Conservation (phyloP, 1,140 invertebrate species). For the Wasmannia auropunctata region DNA sequence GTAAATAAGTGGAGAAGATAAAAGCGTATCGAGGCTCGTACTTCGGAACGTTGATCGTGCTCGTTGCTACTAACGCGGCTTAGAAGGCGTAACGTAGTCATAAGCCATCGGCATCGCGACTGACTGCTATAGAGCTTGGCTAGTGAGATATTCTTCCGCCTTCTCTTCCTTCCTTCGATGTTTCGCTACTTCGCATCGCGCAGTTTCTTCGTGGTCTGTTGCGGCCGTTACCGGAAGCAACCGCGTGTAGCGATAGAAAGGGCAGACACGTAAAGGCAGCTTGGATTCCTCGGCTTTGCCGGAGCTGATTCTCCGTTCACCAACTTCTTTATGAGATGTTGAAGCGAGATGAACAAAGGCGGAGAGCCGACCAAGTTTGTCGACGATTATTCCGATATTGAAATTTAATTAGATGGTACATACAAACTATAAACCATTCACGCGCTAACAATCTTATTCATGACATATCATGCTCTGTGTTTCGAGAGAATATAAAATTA, state of each 20-base stretch:
- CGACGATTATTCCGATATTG: conserved; percentile 14
- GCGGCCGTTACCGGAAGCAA: conserved; percentile 52
- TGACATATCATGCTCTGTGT: not conserved
- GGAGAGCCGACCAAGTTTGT: not conserved
- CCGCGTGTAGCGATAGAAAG: conserved; percentile 25
- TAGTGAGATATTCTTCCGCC: conserved; percentile 28
- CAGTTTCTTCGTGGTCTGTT: conserved; percentile 43
- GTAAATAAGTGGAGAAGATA: not conserved
- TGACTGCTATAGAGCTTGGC: not conserved
- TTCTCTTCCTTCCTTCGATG: conserved; percentile 15
- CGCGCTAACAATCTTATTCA: not conserved
- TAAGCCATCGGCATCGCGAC: conserved; percentile 2
- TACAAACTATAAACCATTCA: not conserved
- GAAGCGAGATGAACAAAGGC: not conserved
- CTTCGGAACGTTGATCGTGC: not conserved
- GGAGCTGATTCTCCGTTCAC: conserved; percentile 38
- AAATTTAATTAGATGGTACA: conserved; percentile 27
- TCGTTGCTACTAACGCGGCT: not conserved
- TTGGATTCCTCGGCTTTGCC: conserved; percentile 29
- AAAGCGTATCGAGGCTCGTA: conserved; percentile 1
- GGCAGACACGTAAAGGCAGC: conserved; percentile 36
- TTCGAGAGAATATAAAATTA: conserved; percentile 5
- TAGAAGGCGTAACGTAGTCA: conserved; percentile 9
- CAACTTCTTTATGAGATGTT: conserved; percentile 27
- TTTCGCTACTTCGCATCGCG: conserved; percentile 12